Base-by-base conservation (phyloP, 2,113 vertebrate species). In the Halichoerus grypus region DNA sequence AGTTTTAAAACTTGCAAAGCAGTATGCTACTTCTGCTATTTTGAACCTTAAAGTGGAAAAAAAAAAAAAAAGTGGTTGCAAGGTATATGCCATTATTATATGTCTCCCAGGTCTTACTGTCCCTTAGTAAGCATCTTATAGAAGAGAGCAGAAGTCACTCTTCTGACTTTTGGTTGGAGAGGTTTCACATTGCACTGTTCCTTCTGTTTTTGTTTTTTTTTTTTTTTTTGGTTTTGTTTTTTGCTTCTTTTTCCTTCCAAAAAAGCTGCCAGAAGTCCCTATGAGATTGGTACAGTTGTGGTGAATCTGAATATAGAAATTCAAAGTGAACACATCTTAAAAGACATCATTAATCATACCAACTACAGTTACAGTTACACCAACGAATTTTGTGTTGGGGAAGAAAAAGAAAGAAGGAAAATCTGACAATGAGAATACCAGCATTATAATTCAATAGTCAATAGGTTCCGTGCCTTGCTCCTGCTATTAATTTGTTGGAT, bases 1-100 rank as follows among this genome's bases (percentile, higher is more conserved):
- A n/a, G 9, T 91, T 96, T 98, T 55, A 94, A 86, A 97, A 95
- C 15, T 76, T 80, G 82, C 31, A 86, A 55, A 89, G 4, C 4
- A 84, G 24, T 82, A 31, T 86, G 39, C 10, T 81, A 55, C 33
- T 87, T 77, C 69, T 94, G 19, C 14, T 86, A 51, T 67, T 96
- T 79, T 57, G 16, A 82, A 67, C 0, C 4, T 86, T 49, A 46
- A 77, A 65, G 0, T 90, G 14, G 42, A 18, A 77, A 61, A 53
- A 61, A 18, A 77, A 61, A 53, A 61, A 61, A 65, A 84, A 74
- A 7, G 7, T 88, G 61, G 16, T 2, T 55, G 28, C 24, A 74
- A 89, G 79, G 83, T 77, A 74, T 11, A 15, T 5, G 13, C 53
- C 22, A 21, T 69, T 42, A 42, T 65, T 65, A 55, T 79, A 53